phyloP scores from a whole-genome alignment of 1,140 invertebrate genomes.

The Drosophila bocqueti region DNA sequence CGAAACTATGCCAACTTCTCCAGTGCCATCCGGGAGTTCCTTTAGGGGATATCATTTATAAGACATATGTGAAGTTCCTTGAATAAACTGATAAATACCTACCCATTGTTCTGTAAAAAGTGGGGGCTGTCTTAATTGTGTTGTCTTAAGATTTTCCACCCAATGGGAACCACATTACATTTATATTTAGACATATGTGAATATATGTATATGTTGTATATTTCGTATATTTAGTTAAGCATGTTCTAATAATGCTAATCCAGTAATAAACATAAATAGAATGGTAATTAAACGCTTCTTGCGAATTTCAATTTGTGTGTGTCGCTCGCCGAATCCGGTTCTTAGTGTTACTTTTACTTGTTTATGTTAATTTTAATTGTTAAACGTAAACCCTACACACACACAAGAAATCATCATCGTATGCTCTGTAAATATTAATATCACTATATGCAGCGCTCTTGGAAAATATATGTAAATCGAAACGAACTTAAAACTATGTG shows the following conservation, averaged over 20 bases:
- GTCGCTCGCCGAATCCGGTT: constrained; percentile 9
- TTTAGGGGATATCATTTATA: not conserved
- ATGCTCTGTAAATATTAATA: constrained; percentile 78
- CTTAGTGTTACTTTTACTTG: constrained; percentile 10
- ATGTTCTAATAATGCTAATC: constrained; percentile 76
- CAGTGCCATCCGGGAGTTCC: not conserved
- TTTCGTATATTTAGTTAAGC: constrained; percentile 82
- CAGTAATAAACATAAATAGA: constrained; percentile 69
- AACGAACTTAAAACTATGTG: constrained; percentile 44
- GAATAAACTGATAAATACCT: not conserved
- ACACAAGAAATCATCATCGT: constrained; percentile 52
- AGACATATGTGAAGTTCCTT: not conserved
- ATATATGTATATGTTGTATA: constrained; percentile 68
- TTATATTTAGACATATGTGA: constrained; percentile 16
- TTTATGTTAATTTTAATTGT: constrained; percentile 44
- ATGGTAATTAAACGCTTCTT: constrained; percentile 62
- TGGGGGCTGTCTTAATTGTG: no score
- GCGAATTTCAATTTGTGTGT: constrained; percentile 28
- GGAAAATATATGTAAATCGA: constrained; percentile 37
- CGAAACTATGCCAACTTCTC: constrained; percentile 61
- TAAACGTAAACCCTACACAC: constrained; percentile 34
- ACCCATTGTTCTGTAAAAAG: not conserved
- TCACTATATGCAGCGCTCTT: constrained; percentile 80
- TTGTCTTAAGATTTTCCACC: not conserved
- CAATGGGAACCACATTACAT: not conserved